Evolutionary conservation across 2,797 vertebrate genomes (phyloP).

Genomic region (Neostethus bicornis): DNA sequence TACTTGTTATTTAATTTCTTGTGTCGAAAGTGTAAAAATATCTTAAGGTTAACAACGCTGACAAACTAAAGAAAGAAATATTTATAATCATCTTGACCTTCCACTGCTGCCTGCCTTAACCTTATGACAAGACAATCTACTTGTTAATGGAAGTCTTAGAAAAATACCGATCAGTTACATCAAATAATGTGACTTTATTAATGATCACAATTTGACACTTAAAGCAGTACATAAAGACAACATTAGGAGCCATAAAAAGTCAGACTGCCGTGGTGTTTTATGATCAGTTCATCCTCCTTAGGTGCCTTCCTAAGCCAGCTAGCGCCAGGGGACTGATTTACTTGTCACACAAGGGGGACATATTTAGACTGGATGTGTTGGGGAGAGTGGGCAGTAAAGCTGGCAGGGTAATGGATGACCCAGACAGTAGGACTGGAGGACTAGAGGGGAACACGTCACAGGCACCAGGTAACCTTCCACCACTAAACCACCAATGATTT

Average conservation of each 20-base stretch:
- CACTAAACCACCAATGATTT: conserved; percentile 80
- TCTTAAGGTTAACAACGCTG: conserved; percentile 15
- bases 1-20: conserved; percentile 22
- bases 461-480: conserved; percentile 71
- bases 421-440: conserved; percentile 67
- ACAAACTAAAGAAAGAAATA: background rate
- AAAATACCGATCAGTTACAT: conserved; percentile 41
- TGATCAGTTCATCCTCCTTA: conserved; percentile 59
- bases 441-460: conserved; percentile 64
- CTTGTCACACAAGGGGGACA: conserved; percentile 68
- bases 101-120: background rate
- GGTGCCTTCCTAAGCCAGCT: conserved; percentile 64
- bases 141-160: conserved; percentile 41
- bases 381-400: conserved; percentile 73
- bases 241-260: conserved; percentile 72
- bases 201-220: conserved; percentile 56
- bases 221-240: conserved; percentile 70
- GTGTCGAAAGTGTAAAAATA: conserved; percentile 27
- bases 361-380: conserved; percentile 71
- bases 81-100: background rate
- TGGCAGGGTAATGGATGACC: conserved; percentile 70
- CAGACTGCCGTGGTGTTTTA: conserved; percentile 65
- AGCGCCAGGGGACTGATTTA: conserved; percentile 82
- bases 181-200: conserved; percentile 55
- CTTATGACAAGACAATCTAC: conserved; percentile 24